Conservation (phyloP, 2,888 invertebrate species). For the Drosophila testacea region DNA sequence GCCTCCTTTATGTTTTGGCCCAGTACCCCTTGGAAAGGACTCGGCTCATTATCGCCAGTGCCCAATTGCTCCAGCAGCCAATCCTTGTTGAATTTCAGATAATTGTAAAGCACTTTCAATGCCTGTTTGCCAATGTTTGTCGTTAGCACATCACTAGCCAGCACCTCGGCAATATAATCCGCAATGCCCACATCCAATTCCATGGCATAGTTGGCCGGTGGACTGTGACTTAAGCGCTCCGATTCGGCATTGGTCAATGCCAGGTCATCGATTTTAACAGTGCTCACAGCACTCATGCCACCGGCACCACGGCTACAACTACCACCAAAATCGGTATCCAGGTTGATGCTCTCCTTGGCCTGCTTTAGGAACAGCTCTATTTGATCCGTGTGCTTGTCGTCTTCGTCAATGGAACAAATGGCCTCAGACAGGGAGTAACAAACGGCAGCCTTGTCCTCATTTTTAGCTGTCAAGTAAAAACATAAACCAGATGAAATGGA, state of each 20-base stretch:
- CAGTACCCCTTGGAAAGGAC: constrained; percentile 82
- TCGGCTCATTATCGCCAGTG: constrained; percentile 82
- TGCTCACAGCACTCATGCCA: constrained; percentile 82
- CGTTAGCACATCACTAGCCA: constrained; percentile 89
- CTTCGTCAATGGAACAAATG: constrained; percentile 92
- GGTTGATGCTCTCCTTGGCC: constrained; percentile 86
- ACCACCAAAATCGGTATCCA: constrained; percentile 73
- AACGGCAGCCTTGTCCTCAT: constrained; percentile 86
- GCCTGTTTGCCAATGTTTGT: constrained; percentile 87
- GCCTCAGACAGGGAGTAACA: constrained; percentile 92
- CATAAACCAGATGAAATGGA: background rate
- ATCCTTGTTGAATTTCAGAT: constrained; percentile 89
- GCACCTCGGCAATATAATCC: constrained; percentile 86
- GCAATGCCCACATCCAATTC: constrained; percentile 85
- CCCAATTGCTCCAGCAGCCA: constrained; percentile 88
- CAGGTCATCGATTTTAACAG: constrained; percentile 83
- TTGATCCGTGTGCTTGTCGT: constrained; percentile 91
- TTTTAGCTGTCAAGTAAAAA: constrained; percentile 50
- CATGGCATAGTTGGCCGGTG: constrained; percentile 82
- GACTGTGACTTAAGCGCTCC: constrained; percentile 82
- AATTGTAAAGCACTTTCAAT: constrained; percentile 87
- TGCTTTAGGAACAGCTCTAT: constrained; percentile 88
- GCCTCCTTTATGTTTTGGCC: constrained; percentile 83
- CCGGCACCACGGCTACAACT: constrained; percentile 55
- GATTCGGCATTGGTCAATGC: constrained; percentile 73